Percentiles rank a stretch among this genome's conserved stretches.
Evolutionary conservation across 2,888 invertebrate species (phyloP).

Genomic region (Marasmarcha lunaedactyla): DNA sequence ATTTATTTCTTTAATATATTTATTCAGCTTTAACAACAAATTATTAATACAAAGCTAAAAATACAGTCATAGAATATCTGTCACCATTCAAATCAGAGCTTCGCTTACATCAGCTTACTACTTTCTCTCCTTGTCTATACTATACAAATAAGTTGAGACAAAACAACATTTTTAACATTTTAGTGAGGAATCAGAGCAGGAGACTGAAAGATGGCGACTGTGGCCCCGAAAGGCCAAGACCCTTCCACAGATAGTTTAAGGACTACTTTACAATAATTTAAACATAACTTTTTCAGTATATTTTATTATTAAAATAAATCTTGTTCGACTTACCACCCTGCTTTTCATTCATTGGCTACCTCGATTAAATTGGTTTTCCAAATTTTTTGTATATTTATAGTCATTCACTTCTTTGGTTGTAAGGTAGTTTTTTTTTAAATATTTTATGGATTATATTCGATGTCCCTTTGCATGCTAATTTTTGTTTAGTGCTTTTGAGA

Average conservation of each 20-base stretch:
- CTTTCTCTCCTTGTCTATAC: conserved; percentile 23
- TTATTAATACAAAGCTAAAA: too few relatives aligned
- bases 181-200: conserved; percentile 54
- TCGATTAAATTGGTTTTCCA: too few relatives aligned
- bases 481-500: conserved; percentile 19
- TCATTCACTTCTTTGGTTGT: conserved; percentile 65
- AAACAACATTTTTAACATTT: conserved; percentile 25
- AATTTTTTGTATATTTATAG: conserved; percentile 31
- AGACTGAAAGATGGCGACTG: conserved; percentile 62
- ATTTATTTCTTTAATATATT: too few relatives aligned
- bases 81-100: background rate
- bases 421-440: conserved; percentile 14
- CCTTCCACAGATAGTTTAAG: conserved; percentile 66
- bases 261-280: conserved; percentile 22
- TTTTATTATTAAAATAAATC: conserved; percentile 17
- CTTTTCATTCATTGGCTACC: conserved; percentile 63
- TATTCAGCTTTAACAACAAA: too few relatives aligned
- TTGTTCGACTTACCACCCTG: conserved; percentile 38
- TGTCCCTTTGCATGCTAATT: conserved; percentile 61
- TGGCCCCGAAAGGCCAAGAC: conserved; percentile 54
- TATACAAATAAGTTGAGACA: conserved; percentile 24
- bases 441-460: too few relatives aligned
- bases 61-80: too few relatives aligned
- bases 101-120: background rate
- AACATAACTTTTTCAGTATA: conserved; percentile 17